Evolutionary conservation across 64 coral and sea anemone genomes (phyloP), one percentile per base, ranked within the genome.

Genomic region (Porites lutea): DNA sequence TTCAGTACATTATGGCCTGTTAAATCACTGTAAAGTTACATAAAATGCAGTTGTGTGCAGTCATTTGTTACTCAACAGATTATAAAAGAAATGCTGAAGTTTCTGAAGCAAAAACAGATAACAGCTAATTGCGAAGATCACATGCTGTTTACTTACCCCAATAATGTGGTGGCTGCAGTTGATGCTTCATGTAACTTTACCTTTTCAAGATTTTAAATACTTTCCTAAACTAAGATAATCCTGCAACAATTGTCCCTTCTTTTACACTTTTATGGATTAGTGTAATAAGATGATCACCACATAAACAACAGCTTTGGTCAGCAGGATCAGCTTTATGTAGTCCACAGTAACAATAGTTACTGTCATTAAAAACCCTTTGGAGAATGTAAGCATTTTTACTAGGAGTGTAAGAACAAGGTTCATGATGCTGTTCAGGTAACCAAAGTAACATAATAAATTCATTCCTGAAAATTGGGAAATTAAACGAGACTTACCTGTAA

Each of bases 361-460:
- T 89, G 52, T 89, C 73, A 89, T 71, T 89, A 65, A 89, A 89
- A 77, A 78, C 73, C 57, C 87, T 89, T 44, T 81, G 71, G 44
- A 65, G 89, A 23, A 90, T 80, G 75, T 90, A 71, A 51, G 70
- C 88, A 79, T 43, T 51, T 68, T 90, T 82, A 62, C 89, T 73
- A 15, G 77, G 53, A 50, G 53, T 91, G 78, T 83, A 83, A 15
- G 68, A 21, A 83, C 78, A 83, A 21, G 89, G 89, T 55, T 91
- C 53, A 57, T 90, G 52, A 57, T 82, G 23, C 8, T 90, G 48
- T 82, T 91, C 78, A 48, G 78, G 78, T 15, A 90, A 71, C 75
- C 64, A 96, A 19, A 96, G 47, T 12, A 93, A 61, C 91, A 96
- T 96, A 43, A 93, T 86, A 71, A 79, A 93, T 47, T 90, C 91